Base-by-base conservation (phyloP, 2,888 invertebrate genomes). In the Epirrita christyi region DNA sequence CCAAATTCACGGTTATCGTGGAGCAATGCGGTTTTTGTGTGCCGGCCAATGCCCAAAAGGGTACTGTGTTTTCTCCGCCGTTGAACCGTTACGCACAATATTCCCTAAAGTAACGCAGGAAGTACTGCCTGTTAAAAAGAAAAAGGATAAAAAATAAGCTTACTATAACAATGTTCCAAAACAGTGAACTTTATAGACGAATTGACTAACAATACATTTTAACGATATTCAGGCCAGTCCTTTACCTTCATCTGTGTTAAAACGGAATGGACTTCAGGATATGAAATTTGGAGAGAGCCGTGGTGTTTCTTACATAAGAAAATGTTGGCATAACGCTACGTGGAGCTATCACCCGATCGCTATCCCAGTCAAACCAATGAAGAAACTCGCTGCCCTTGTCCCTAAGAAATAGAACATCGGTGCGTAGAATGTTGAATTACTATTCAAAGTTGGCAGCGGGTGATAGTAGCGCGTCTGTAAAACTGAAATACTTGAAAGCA, bases 231-330 rank as follows among this genome's bases (percentile, higher is more conserved):
- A 91, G 90, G 88, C 88, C 47, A 73, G 74, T 55, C 76, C 75
- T 42, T 72, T 92, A 63, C 89, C 91, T 55, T 83, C 87, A 45
- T 85, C 88, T 66, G 88, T 88, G 37, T 65, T 91, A 66, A 91
- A 83, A 67, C 75, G 90, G 59, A 88, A 91, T 57, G 91, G 91
- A 66, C 61, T 91, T 53, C 91, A 91, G 80, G 91, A 92, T 71
- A 86, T 86, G 69, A 75, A 81, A 61, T 83, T 79, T 65, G 63
- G 76, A 59, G 86, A 89, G 53, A 78, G 83, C 53, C 89, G 91
- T 59, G 88, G 85, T 59, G 74, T 90, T 66, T 77, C 86, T 27
- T 71, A 89, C 66, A 84, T 92, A 61, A 80, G 87, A 70, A 85
- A 90, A 70, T 81, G 80, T 70, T 88, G 87, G 87, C 71, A 75